Percentiles rank a stretch among this genome's conserved stretches.
These are phyloP conservation scores for Empidonax traillii DNA, from an alignment of 2,113 vertebrate species.

Conservation along the genomic window DNA sequence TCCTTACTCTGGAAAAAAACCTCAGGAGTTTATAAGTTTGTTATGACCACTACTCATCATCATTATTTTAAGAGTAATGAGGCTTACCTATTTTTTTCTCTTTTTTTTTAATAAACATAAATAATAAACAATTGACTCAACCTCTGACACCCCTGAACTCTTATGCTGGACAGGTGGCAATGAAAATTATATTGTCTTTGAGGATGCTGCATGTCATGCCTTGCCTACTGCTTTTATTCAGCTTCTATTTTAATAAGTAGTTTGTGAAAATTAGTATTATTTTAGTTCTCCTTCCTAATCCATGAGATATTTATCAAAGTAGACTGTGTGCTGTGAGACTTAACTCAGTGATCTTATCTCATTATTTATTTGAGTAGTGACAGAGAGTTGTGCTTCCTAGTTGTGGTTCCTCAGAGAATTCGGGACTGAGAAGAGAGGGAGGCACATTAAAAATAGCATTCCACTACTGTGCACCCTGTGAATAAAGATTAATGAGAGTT, in stretches of 20 bases:
- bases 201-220: neutral
- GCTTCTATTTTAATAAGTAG: neutral
- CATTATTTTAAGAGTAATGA: neutral
- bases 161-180: neutral
- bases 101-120: too few relatives aligned
- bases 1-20: neutral
- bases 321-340: neutral
- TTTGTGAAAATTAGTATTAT: neutral
- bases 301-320: neutral
- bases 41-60: neutral
- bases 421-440: neutral
- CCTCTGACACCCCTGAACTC: neutral
- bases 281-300: neutral
- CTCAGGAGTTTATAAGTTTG: neutral
- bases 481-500: neutral
- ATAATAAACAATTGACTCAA: neutral
- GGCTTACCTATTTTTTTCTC: fast-evolving
- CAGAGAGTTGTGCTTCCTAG: neutral
- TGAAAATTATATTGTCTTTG: neutral
- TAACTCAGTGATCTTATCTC: neutral
- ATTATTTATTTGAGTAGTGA: neutral
- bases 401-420: neutral
- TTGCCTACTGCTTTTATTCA: neutral
- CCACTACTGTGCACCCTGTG: neutral
- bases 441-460: neutral